A percentile compares a stretch with the other conserved stretches of the same genome.
Evolutionary conservation across 2,113 vertebrate species (phyloP).

Genomic region (Dasyornis broadbenti): DNA sequence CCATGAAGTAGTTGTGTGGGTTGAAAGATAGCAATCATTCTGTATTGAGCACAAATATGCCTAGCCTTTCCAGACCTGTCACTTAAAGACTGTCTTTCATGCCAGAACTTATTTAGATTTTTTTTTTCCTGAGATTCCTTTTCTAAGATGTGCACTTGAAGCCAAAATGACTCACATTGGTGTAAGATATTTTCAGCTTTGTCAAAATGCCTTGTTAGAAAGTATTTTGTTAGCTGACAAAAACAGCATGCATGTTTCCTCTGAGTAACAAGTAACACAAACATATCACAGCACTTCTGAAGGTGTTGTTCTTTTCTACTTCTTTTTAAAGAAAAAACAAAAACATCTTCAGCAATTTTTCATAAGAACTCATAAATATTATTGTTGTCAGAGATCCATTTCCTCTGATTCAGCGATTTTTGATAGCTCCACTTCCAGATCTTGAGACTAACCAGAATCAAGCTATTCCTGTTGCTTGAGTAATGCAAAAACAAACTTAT

Average conservation of each 20-base stretch:
- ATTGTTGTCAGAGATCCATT: conserved; percentile 24
- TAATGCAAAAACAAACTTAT: neutral
- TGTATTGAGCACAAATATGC: conserved; percentile 37
- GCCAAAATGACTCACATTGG: conserved; percentile 49
- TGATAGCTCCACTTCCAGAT: neutral
- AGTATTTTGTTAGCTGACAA: conserved; percentile 3
- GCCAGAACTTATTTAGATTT: neutral
- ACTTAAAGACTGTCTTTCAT: neutral
- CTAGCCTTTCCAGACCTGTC: conserved; percentile 18
- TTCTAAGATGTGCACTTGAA: neutral
- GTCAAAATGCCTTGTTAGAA: conserved; percentile 4
- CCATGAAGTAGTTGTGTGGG: neutral
- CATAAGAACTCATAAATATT: conserved; percentile 9
- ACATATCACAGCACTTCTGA: neutral
- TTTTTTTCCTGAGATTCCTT: neutral
- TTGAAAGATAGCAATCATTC: neutral
- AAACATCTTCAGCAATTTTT: conserved; percentile 14
- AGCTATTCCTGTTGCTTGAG: neutral
- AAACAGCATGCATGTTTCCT: neutral
- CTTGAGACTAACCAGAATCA: neutral
- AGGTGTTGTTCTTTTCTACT: neutral
- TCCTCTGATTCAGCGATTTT: conserved; percentile 24
- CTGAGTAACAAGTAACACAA: neutral
- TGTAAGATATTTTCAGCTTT: conserved; percentile 29
- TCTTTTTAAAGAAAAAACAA: neutral